phyloP scores from a whole-genome alignment of 1,140 invertebrate species.

The Steinernema khuongi region DNA sequence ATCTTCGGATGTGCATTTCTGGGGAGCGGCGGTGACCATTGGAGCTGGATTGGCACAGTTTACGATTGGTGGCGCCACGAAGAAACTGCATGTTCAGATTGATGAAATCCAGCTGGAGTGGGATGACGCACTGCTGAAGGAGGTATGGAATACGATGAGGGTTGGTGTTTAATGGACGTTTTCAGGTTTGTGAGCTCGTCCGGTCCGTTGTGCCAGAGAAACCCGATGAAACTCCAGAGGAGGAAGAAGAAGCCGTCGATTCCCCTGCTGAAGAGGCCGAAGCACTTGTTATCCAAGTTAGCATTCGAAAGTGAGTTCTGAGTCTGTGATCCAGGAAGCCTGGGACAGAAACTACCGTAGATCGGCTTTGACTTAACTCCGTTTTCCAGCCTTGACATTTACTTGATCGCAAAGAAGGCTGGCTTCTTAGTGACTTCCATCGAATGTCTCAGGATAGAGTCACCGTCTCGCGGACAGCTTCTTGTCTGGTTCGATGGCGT shows the following conservation, averaged over 20 bases:
- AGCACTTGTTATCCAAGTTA: not conserved
- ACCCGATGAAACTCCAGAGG: not conserved
- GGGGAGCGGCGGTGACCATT: slow-evolving; percentile 38
- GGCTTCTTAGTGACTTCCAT: slow-evolving; percentile 33
- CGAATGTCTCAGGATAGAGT: slow-evolving; percentile 25
- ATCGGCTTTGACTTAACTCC: slow-evolving; percentile 25
- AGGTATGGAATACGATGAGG: slow-evolving; percentile 10
- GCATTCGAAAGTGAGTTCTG: not conserved
- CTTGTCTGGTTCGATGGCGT: not conserved
- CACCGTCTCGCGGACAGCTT: not conserved
- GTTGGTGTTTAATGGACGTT: not conserved
- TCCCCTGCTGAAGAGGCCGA: not conserved
- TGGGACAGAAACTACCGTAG: slow-evolving; percentile 9
- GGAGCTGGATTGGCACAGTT: slow-evolving; percentile 38
- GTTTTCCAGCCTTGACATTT: slow-evolving; percentile 32
- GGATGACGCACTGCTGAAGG: slow-evolving; percentile 33
- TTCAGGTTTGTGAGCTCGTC: not conserved
- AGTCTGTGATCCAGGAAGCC: slow-evolving; percentile 11
- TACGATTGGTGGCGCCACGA: not conserved
- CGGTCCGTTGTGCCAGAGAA: not conserved
- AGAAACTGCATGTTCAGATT: slow-evolving; percentile 30
- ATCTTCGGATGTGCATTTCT: slow-evolving; percentile 19
- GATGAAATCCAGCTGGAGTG: slow-evolving; percentile 48
- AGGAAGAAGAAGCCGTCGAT: slow-evolving; percentile 14
- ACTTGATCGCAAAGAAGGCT: slow-evolving; percentile 37